Evolutionary conservation across 2,888 invertebrate genomes (phyloP).

Genomic region (Drosophila maculinotata): DNA sequence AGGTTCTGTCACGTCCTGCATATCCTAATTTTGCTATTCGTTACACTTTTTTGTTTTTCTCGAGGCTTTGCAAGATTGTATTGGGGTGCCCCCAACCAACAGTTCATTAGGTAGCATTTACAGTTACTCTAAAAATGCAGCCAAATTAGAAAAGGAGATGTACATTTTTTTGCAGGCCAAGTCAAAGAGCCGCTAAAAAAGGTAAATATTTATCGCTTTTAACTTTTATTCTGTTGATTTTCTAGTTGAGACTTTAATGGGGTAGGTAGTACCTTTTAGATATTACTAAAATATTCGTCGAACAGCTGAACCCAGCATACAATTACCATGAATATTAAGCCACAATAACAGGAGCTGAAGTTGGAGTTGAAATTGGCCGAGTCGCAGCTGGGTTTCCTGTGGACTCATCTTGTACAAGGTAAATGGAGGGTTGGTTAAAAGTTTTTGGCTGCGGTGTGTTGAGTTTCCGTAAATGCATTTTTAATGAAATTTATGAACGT

Average conservation of each 20-base stretch:
- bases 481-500: conserved; percentile 73
- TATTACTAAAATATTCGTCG: conserved; percentile 56
- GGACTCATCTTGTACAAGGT: conserved; percentile 45
- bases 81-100: conserved; percentile 51
- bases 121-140: conserved; percentile 71
- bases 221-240: conserved; percentile 47
- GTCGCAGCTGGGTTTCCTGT: conserved; percentile 55
- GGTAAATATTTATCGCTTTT: conserved; percentile 50
- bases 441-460: conserved; percentile 18
- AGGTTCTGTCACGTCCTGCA: conserved; percentile 38
- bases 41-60: conserved; percentile 52
- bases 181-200: conserved; percentile 41
- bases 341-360: conserved; percentile 58
- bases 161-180: conserved; percentile 14
- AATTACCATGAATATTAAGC: conserved; percentile 75
- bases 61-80: conserved; percentile 56
- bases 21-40: conserved; percentile 69
- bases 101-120: conserved; percentile 84
- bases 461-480: conserved; percentile 63
- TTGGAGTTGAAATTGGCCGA: conserved; percentile 57
- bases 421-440: conserved; percentile 51
- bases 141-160: conserved; percentile 54
- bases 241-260: conserved; percentile 27
- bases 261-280: conserved; percentile 43
- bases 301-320: conserved; percentile 68